A percentile compares a stretch with the other conserved stretches of the same genome.
These are phyloP conservation scores for Urosaurus nigricauda DNA, from an alignment of 2,797 vertebrate genomes.

Conservation along the genomic window DNA sequence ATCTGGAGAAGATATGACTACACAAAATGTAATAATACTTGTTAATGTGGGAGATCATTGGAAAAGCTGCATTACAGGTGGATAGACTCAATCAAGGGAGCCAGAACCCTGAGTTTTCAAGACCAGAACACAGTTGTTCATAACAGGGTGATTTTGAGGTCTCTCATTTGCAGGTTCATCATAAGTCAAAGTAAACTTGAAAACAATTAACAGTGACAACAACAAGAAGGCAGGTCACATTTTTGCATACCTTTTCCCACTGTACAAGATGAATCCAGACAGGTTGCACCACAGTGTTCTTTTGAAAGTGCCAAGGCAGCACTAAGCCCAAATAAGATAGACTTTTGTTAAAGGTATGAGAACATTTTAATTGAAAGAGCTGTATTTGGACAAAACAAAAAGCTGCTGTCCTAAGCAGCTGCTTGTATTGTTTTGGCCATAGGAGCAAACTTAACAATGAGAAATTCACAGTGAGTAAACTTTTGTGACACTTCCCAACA, in stretches of 20 bases:
- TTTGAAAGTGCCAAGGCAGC: constrained; percentile 5
- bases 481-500: constrained; percentile 25
- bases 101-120: background rate
- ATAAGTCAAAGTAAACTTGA: background rate
- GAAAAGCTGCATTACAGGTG: no score
- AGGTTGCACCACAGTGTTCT: background rate
- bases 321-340: constrained; percentile 1
- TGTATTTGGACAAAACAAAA: background rate
- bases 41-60: no score
- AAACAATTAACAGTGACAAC: background rate
- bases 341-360: constrained; percentile 1
- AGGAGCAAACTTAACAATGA: constrained; percentile 8
- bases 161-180: background rate
- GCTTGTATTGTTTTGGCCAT: background rate
- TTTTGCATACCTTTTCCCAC: background rate
- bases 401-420: constrained; percentile 4
- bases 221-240: background rate
- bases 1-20: no score
- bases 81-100: no score
- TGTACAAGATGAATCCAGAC: background rate
- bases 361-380: constrained; percentile 29
- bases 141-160: background rate
- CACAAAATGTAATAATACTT: no score
- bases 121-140: background rate
- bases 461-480: background rate